Evolutionary conservation across 2,113 vertebrate genomes (phyloP).

Genomic region (Scartelaos histophorus): DNA sequence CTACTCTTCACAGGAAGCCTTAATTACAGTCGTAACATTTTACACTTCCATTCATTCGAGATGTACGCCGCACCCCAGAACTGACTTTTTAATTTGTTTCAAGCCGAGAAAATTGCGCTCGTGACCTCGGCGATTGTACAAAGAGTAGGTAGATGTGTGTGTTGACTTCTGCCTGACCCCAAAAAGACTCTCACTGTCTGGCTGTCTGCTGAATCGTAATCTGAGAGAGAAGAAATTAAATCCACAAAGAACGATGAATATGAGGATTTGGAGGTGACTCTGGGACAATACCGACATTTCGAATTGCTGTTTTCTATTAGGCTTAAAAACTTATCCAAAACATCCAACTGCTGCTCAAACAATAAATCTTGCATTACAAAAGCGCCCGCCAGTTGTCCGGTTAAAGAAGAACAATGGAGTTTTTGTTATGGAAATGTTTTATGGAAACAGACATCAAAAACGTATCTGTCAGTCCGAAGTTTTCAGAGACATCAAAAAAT

Average conservation of each 20-base stretch:
- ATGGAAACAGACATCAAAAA: slow-evolving; percentile 2
- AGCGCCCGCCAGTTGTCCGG: slow-evolving; percentile 3
- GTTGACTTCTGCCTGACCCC: slow-evolving; percentile 27
- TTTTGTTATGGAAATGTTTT: background rate
- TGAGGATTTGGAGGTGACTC: slow-evolving; percentile 69
- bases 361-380: slow-evolving; percentile 45
- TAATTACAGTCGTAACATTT: slow-evolving; percentile 28
- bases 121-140: slow-evolving; percentile 30
- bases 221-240: slow-evolving; percentile 64
- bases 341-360: slow-evolving; percentile 20
- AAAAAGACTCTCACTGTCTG: slow-evolving; percentile 43
- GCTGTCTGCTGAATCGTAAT: slow-evolving; percentile 46
- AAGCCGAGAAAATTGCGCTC: slow-evolving; percentile 25
- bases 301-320: slow-evolving; percentile 74
- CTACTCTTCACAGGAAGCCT: slow-evolving; percentile 8
- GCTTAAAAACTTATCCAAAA: slow-evolving; percentile 40
- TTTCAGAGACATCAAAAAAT: slow-evolving; percentile 8
- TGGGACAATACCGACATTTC: slow-evolving; percentile 41
- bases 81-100: slow-evolving; percentile 34
- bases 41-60: slow-evolving; percentile 4
- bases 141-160: slow-evolving; percentile 8
- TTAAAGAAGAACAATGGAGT: slow-evolving; percentile 2
- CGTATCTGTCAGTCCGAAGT: slow-evolving; percentile 6
- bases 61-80: background rate
- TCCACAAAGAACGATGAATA: slow-evolving; percentile 55